A percentile compares a stretch with the other conserved stretches of the same genome.
These are phyloP conservation scores for Pteromalus puparum DNA, from an alignment of 1,140 invertebrate genomes.

Conservation along the genomic window DNA sequence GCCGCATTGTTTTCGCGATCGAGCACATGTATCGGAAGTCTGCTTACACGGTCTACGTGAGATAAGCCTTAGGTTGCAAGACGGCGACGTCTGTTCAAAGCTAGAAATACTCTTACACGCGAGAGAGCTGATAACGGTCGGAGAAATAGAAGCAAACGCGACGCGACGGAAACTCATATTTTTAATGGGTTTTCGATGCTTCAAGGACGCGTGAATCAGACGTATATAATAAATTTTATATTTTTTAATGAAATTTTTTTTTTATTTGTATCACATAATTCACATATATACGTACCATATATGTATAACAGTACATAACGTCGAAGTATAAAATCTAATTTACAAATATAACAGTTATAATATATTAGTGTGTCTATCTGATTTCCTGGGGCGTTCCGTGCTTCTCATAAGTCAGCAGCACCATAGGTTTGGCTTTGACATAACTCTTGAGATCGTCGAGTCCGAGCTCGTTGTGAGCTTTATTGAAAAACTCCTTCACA, in stretches of 20 bases:
- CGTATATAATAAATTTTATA: not conserved
- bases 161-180: not conserved
- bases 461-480: not conserved
- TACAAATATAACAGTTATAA: too few relatives aligned
- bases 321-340: too few relatives aligned
- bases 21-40: not conserved
- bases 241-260: not conserved
- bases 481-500: not conserved
- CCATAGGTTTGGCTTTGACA: not conserved
- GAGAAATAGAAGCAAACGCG: not conserved
- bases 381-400: too few relatives aligned
- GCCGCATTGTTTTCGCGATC: not conserved
- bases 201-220: not conserved
- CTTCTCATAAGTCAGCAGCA: not conserved
- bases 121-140: not conserved
- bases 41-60: not conserved
- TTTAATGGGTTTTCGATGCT: not conserved
- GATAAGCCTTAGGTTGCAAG: not conserved
- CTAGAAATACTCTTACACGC: not conserved
- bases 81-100: not conserved
- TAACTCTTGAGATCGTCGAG: slow-evolving; percentile 17
- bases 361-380: too few relatives aligned
- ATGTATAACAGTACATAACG: too few relatives aligned
- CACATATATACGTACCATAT: too few relatives aligned
- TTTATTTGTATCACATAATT: not conserved